These are phyloP conservation scores for Petaurus breviceps DNA, from an alignment of 2,113 vertebrate species.

Conservation along the genomic window DNA sequence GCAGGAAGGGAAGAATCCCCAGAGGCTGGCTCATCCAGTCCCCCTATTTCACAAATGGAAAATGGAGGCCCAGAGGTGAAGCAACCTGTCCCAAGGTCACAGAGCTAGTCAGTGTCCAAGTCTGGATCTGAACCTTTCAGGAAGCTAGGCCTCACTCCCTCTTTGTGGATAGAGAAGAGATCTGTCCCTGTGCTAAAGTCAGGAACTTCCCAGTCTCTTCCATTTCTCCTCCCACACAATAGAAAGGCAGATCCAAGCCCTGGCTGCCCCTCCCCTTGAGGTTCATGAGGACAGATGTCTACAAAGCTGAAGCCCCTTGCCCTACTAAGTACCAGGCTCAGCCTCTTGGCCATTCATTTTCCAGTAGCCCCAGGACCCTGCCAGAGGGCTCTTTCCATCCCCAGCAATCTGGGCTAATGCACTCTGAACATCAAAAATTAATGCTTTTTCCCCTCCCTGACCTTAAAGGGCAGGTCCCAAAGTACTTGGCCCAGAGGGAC, in stretches of 20 bases:
- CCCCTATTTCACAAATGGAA: background rate
- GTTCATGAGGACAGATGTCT: too few relatives aligned
- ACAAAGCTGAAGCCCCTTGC: too few relatives aligned
- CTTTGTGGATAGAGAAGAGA: background rate
- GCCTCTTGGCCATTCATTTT: background rate
- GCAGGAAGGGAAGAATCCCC: background rate
- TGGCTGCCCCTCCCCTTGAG: background rate
- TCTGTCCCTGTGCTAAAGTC: too few relatives aligned
- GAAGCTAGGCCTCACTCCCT: background rate
- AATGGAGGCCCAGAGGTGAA: too few relatives aligned
- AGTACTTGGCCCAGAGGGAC: slow-evolving; percentile 15
- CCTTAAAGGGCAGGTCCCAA: slow-evolving; percentile 10
- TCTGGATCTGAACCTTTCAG: background rate
- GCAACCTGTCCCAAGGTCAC: background rate
- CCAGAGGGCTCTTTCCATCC: too few relatives aligned
- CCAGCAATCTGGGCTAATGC: too few relatives aligned
- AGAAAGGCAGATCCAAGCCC: background rate
- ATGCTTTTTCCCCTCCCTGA: too few relatives aligned
- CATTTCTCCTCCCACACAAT: background rate
- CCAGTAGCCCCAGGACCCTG: background rate
- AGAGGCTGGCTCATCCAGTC: background rate
- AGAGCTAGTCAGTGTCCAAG: background rate
- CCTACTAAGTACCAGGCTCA: too few relatives aligned
- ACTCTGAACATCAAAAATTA: too few relatives aligned
- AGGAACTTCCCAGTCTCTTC: background rate